Conservation (phyloP, 23 tunicate species). For the Phallusia fumigata region DNA sequence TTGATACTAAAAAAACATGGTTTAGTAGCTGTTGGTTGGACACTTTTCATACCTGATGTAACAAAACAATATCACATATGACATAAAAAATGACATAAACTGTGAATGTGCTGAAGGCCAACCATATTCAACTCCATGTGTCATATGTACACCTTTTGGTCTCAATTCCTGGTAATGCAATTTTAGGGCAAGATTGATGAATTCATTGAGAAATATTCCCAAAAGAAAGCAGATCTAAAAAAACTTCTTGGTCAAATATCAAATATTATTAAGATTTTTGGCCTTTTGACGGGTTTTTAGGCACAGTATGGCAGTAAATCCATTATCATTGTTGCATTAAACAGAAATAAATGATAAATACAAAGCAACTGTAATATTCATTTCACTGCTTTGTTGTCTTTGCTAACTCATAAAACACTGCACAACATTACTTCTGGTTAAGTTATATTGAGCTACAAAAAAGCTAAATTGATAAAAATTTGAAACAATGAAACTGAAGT, state of each 20-base stretch:
- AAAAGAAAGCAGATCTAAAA: constrained; percentile 22
- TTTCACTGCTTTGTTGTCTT: too few species aligned
- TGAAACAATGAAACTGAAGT: too few species aligned
- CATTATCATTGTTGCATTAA: neutral
- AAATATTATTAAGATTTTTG: too few species aligned
- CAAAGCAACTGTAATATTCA: neutral
- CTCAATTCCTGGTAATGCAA: constrained; percentile 41
- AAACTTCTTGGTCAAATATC: too few species aligned
- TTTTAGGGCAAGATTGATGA: constrained; percentile 43
- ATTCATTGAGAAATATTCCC: constrained; percentile 54
- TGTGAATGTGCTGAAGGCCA: constrained; percentile 91
- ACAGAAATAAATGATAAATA: neutral
- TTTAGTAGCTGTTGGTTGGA: too few species aligned
- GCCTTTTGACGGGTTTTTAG: too few species aligned
- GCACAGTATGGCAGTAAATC: too few species aligned
- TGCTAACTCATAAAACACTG: too few species aligned
- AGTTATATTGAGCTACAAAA: too few species aligned
- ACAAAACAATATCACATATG: constrained; percentile 48
- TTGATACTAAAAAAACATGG: neutral
- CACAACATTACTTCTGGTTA: too few species aligned
- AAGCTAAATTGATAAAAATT: too few species aligned
- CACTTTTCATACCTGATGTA: constrained; percentile 38
- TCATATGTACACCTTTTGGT: constrained; percentile 33
- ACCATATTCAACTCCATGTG: constrained; percentile 34
- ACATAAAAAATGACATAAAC: constrained; percentile 67